These are phyloP conservation scores for Pachyrhynchus sulphureomaculatus DNA, from an alignment of 1,140 invertebrate species.

Conservation along the genomic window DNA sequence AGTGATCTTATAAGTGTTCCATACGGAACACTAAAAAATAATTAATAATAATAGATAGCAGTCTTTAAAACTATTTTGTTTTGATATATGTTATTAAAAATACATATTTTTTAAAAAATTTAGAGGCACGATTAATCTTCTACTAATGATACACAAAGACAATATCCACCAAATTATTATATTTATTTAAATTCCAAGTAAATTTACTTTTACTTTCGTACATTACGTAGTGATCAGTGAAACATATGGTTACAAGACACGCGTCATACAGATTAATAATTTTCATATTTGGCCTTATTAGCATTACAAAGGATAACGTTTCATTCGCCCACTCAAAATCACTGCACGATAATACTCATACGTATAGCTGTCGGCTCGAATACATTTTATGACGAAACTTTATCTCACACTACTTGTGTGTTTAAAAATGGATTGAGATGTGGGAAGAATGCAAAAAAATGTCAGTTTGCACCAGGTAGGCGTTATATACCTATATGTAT, in stretches of 20 bases:
- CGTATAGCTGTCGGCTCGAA: background rate
- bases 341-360: background rate
- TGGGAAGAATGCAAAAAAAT: background rate
- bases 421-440: background rate
- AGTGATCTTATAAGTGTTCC: too few species aligned
- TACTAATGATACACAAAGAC: too few species aligned
- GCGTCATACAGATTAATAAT: background rate
- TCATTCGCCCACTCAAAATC: background rate
- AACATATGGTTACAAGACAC: conserved; percentile 2
- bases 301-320: background rate
- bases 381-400: background rate
- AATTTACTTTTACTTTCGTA: background rate
- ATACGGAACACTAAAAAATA: too few species aligned
- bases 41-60: too few species aligned
- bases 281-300: background rate
- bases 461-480: too few species aligned
- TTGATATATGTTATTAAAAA: too few species aligned
- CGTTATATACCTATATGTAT: too few species aligned
- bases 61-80: too few species aligned
- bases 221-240: background rate
- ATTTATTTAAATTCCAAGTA: too few species aligned
- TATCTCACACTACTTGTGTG: background rate
- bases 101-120: too few species aligned
- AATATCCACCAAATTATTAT: background rate
- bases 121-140: too few species aligned